Evolutionary conservation across 2,888 invertebrate species (phyloP).

Genomic region (Dynastes hyllus): DNA sequence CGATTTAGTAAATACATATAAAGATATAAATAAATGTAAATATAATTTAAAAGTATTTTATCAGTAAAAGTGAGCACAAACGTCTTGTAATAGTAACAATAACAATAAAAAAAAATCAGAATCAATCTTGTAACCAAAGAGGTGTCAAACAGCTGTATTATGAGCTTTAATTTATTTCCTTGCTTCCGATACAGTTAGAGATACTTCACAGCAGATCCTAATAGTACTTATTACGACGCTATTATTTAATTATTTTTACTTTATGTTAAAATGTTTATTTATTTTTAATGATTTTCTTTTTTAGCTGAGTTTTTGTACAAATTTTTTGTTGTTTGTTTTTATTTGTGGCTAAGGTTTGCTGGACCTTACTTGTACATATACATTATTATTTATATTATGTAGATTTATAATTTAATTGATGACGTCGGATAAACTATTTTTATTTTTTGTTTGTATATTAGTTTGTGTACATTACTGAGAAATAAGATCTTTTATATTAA

Average conservation of each 20-base stretch:
- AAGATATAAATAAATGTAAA: conserved; percentile 25
- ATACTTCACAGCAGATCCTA: conserved; percentile 22
- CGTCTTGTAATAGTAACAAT: conserved; percentile 1
- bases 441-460: conserved; percentile 40
- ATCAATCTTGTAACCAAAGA: conserved; percentile 65
- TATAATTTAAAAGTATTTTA: conserved; percentile 8
- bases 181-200: conserved; percentile 47
- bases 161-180: conserved; percentile 69
- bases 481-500: conserved; percentile 43
- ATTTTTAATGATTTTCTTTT: conserved; percentile 8
- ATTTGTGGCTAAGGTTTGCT: neutral
- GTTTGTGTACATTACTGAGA: conserved; percentile 38
- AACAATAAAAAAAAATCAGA: conserved; percentile 4
- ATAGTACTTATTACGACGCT: neutral
- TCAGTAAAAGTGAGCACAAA: conserved; percentile 28
- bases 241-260: conserved; percentile 31
- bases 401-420: conserved; percentile 42
- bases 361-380: conserved; percentile 28
- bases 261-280: conserved; percentile 24
- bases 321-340: conserved; percentile 48
- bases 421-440: conserved; percentile 25
- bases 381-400: conserved; percentile 39
- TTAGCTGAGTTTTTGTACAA: conserved; percentile 36
- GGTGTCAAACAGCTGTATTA: conserved; percentile 68
- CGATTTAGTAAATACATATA: neutral